These are phyloP conservation scores for Thripadectes ignobilis DNA, from an alignment of 2,797 vertebrate species.

Conservation along the genomic window DNA sequence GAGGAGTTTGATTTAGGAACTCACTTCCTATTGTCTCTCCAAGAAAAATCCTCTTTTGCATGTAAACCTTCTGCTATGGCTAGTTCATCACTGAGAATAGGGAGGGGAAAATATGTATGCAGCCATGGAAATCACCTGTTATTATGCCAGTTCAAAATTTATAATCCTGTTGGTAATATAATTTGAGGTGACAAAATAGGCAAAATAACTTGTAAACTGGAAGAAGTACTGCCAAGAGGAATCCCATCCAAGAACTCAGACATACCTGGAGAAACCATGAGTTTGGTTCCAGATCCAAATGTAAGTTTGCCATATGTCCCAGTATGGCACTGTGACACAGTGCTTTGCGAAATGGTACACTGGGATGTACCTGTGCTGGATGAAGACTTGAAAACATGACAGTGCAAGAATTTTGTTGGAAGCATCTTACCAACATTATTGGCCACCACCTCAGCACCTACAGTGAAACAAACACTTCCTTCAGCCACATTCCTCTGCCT, in stretches of 20 bases:
- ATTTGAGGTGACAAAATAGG: background rate
- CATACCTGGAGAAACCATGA: background rate
- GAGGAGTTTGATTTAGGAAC: background rate
- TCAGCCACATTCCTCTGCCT: background rate
- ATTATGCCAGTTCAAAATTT: fast-evolving
- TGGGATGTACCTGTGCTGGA: background rate
- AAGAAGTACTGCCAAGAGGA: background rate
- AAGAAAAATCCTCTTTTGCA: background rate
- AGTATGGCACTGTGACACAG: background rate
- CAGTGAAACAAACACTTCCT: background rate
- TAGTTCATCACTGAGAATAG: background rate
- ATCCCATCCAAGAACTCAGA: background rate
- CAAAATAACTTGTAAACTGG: background rate
- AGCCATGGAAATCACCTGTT: background rate
- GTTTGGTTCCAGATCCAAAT: slow-evolving; percentile 32
- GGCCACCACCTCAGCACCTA: background rate
- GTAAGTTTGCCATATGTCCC: background rate
- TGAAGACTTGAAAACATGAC: background rate
- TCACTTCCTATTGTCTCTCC: background rate
- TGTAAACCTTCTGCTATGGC: background rate
- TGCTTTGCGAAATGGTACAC: slow-evolving; percentile 9
- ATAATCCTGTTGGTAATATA: background rate
- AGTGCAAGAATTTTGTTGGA: background rate
- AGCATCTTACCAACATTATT: background rate
- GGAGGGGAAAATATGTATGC: background rate